A percentile compares a stretch with the other conserved stretches of the same genome.
These are phyloP conservation scores for Colinus virginianus DNA, from an alignment of 2,113 vertebrate genomes.

Conservation along the genomic window DNA sequence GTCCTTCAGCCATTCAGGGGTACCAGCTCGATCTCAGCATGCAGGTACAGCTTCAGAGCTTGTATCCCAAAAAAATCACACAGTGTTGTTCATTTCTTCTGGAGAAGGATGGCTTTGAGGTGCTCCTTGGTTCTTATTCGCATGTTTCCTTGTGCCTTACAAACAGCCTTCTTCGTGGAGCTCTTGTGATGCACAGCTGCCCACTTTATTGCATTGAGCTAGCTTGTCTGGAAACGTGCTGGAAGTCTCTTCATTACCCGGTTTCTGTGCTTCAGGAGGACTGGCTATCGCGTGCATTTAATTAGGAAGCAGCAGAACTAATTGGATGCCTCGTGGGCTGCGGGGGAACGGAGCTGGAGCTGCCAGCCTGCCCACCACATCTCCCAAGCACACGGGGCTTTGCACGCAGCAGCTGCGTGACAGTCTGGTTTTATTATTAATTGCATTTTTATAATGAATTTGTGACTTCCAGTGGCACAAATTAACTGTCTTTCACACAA, in stretches of 20 bases:
- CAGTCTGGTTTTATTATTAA: neutral
- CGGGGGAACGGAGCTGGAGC: neutral
- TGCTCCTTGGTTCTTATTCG: neutral
- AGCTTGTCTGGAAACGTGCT: neutral
- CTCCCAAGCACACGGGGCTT: neutral
- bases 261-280: neutral
- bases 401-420: fast-evolving
- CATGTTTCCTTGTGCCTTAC: neutral
- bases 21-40: fast-evolving
- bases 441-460: neutral
- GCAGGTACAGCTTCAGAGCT: neutral
- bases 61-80: neutral
- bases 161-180: neutral
- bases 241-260: constrained; percentile 3
- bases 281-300: constrained; percentile 25
- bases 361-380: fast-evolving
- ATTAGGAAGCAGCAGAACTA: neutral
- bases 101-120: neutral
- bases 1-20: neutral
- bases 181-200: neutral
- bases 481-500: neutral
- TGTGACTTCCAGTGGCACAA: neutral
- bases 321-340: neutral
- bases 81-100: neutral
- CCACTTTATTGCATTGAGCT: neutral